Base-by-base conservation (phyloP, 2,113 vertebrate genomes). In the Chionomys nivalis region DNA sequence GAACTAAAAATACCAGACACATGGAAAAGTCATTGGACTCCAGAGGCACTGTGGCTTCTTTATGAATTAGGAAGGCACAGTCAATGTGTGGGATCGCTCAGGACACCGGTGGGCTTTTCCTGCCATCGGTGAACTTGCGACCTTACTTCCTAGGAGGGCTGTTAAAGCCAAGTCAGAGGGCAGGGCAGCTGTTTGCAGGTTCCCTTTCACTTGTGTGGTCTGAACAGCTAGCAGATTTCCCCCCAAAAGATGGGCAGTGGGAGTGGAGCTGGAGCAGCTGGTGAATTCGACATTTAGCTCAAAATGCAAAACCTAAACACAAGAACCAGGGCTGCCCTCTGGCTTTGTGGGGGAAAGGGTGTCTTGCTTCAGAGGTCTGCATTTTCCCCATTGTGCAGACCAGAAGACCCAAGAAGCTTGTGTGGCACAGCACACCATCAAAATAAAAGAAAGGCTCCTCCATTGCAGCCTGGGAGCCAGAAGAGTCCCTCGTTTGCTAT, bases 131-230 rank as follows among this genome's bases (percentile, higher is more conserved):
- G 99, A 99, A 99, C 99, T 99, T 98, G 95, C 98, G 99, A 99
- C 99, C 99, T 99, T 97, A 95, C 98, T 99, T 99, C 99, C 99
- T 98, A 66, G 88, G 99, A 99, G 99, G 98, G 98, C 97, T 98
- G 98, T 99, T 99, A 98, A 98, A 99, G 99, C 98, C 98, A 99
- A 99, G 99, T 99, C 99, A 99, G 99, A 99, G 99, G 99, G 99
- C 99, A 99, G 98, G 97, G 98, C 99, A 99, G 99, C 99, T 99
- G 99, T 99, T 99, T 99, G 99, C 99, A 98, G 98, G 97, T 99
- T 98, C 98, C 95, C 98, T 97, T 98, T 98, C 98, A 98, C 99
- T 98, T 99, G 99, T 99, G 99, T 99, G 99, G 99, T 99, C 99
- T 98, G 98, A 98, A 99, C 98, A 99, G 99, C 98, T 99, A 99